Evolutionary conservation across 2,888 invertebrate genomes (phyloP), one percentile per base, ranked within the genome.

Genomic region (Anthrax anthrax): DNA sequence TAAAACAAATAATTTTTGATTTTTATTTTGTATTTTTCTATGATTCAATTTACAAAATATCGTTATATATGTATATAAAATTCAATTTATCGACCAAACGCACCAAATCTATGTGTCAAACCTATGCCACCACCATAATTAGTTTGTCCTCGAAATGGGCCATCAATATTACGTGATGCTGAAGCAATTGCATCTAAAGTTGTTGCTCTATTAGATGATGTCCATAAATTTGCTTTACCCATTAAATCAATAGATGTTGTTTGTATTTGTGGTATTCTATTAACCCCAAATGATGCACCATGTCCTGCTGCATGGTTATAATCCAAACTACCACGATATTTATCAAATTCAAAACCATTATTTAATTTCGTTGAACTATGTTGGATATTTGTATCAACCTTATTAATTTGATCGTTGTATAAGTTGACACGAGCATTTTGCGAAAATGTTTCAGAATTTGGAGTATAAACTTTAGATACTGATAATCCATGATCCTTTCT

Each of bases 401-500:
- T 27, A 13, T 57, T 48, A 4, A 51, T 48, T 6, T 56, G 42
- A 29, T 39, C 55, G 17, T 60, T 50, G n/a, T 58, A 51, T 1
- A 62, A 47, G 50, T 60, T 64, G 0, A 54, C 48, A 12, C 56
- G 57, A 1, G 53, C 56, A 9, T 54, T 50, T 19, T 51, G 53
- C 1, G 57, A 47, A 8, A 58, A 55, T 17, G 43, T 51, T 4
- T 56, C 56, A 6, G 58, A 19, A 6, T 55, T 54, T 10, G 54
- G 55, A 1, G 57, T 60, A 23, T 58, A 55, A 5, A 55, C 48
- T 37, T 59, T 62, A 42, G 58, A 52, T 27, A 62, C 2, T 0
- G 58, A 56, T 4, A 63, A 34, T 1, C 57, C 53, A 47, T 60
- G 58, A 0, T 58, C 58, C 45, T 64, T 55, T 16, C 64, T 65